phyloP scores from a whole-genome alignment of 2,888 invertebrate species.

The Drosophila pegasa region DNA sequence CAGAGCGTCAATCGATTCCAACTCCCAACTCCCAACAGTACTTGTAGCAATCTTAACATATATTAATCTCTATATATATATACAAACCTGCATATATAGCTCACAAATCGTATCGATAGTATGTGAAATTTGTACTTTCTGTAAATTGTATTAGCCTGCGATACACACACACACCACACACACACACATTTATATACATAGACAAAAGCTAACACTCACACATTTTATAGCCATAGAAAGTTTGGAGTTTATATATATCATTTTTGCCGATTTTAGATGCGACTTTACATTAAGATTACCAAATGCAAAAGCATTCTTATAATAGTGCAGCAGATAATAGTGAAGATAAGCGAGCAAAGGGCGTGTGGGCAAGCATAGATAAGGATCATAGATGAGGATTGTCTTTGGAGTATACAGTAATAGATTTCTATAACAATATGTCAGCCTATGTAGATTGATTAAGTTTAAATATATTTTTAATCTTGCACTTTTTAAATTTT shows the following conservation, averaged over 20 bases:
- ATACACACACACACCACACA: conserved; percentile 35
- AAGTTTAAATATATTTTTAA: not conserved
- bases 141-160: conserved; percentile 54
- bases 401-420: not conserved
- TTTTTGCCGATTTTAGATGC: conserved; percentile 58
- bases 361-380: conserved; percentile 6
- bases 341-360: conserved; percentile 15
- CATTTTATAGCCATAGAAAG: conserved; percentile 45
- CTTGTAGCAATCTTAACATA: conserved; percentile 30
- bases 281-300: conserved; percentile 55
- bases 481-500: not conserved
- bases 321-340: conserved; percentile 1
- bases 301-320: conserved; percentile 16
- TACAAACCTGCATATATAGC: conserved; percentile 18
- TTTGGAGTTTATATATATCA: conserved; percentile 39
- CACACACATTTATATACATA: not conserved
- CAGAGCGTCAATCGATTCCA: conserved; percentile 1
- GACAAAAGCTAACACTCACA: conserved; percentile 19
- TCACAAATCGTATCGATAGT: conserved; percentile 34
- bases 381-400: conserved; percentile 12
- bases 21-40: conserved; percentile 14
- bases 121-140: conserved; percentile 46
- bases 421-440: not conserved
- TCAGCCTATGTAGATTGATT: not conserved
- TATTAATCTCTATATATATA: conserved; percentile 29